phyloP scores from a whole-genome alignment of 1,140 invertebrate species.

The Caenorhabditis latens region DNA sequence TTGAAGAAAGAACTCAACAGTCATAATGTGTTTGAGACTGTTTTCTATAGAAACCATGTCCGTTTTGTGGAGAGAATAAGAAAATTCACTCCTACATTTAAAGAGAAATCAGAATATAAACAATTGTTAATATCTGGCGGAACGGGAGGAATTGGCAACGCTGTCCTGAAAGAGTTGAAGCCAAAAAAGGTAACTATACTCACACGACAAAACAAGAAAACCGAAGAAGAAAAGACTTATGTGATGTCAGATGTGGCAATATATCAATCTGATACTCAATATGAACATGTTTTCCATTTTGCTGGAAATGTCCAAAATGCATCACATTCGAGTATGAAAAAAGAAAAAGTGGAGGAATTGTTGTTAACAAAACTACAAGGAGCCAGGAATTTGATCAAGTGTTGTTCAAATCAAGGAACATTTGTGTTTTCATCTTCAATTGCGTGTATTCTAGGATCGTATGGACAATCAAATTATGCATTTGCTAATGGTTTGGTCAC shows the following conservation, averaged over 20 bases:
- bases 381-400: conserved; percentile 29
- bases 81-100: not conserved
- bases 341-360: conserved; percentile 8
- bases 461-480: conserved; percentile 65
- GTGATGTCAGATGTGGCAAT: not conserved
- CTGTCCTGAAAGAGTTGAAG: conserved; percentile 26
- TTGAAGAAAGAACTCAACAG: conserved; percentile 55
- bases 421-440: conserved; percentile 62
- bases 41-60: conserved; percentile 49
- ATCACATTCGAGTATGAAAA: not conserved
- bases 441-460: conserved; percentile 61
- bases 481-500: conserved; percentile 64
- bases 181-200: conserved; percentile 1
- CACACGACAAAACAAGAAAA: not conserved
- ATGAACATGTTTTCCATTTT: conserved; percentile 58
- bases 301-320: conserved; percentile 61
- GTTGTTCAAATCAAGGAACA: not conserved
- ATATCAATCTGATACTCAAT: not conserved
- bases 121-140: conserved; percentile 61
- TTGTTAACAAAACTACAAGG: conserved; percentile 55
- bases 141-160: conserved; percentile 61
- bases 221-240: not conserved
- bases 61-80: conserved; percentile 58
- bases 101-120: not conserved
- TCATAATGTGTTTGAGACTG: conserved; percentile 30